A percentile compares a stretch with the other conserved stretches of the same genome.
phyloP scores from a whole-genome alignment of 1,140 invertebrate genomes.

The Drosophila ohnishii region DNA sequence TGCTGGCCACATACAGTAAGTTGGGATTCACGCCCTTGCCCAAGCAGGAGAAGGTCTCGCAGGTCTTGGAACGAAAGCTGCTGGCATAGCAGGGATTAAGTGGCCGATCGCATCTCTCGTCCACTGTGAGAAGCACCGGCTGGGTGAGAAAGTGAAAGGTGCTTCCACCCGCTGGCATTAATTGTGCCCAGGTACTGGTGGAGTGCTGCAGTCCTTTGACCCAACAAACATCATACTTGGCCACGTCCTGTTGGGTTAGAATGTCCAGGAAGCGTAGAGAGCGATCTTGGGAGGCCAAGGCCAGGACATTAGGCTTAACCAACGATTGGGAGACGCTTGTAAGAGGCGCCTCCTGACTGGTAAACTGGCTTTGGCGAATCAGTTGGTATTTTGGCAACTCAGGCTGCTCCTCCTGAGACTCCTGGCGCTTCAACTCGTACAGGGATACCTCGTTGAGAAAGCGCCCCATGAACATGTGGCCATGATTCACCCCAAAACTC shows the following conservation, averaged over 20 bases:
- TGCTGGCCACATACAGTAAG: constrained; percentile 66
- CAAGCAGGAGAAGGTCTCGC: constrained; percentile 58
- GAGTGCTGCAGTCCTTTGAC: constrained; percentile 18
- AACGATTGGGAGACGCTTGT: constrained; percentile 44
- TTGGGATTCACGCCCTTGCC: constrained; percentile 50
- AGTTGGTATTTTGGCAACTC: constrained; percentile 22
- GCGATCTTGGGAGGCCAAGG: constrained; percentile 56
- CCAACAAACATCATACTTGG: constrained; percentile 53
- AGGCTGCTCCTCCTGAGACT: not conserved
- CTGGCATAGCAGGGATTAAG: constrained; percentile 64
- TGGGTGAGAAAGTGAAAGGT: constrained; percentile 60
- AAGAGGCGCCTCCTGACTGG: constrained; percentile 27
- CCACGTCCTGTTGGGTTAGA: constrained; percentile 35
- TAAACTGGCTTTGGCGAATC: constrained; percentile 31
- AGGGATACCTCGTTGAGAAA: constrained; percentile 51
- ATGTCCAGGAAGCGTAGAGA: constrained; percentile 54
- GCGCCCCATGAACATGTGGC: constrained; percentile 46
- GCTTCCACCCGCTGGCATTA: constrained; percentile 27
- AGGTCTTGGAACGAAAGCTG: constrained; percentile 31
- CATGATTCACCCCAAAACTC: constrained; percentile 31
- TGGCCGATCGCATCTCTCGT: constrained; percentile 38
- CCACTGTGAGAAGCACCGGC: constrained; percentile 53
- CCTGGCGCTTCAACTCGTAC: constrained; percentile 42
- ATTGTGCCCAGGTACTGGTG: constrained; percentile 58
- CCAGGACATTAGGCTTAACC: constrained; percentile 29